phyloP scores from a whole-genome alignment of 2,888 invertebrate genomes.

The Acanthacorydalis orientalis region DNA sequence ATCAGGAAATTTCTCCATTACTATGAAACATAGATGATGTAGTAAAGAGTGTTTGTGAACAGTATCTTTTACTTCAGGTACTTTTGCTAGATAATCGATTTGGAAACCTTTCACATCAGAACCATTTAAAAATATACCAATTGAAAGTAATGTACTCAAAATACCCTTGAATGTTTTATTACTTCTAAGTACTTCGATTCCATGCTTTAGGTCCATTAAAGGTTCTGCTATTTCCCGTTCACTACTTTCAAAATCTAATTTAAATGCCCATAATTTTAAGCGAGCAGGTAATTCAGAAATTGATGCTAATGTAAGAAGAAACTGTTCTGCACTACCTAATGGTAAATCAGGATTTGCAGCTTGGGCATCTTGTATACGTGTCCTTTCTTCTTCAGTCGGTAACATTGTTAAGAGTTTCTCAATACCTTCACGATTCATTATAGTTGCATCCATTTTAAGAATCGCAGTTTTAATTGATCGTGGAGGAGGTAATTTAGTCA shows the following conservation, averaged over 20 bases:
- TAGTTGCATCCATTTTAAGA: conserved; percentile 97
- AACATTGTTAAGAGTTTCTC: conserved; percentile 96
- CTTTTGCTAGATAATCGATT: conserved; percentile 91
- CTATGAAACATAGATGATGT: conserved; percentile 94
- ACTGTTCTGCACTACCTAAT: conserved; percentile 93
- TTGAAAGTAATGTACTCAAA: conserved; percentile 79
- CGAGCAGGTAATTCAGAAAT: conserved; percentile 89
- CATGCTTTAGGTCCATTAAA: conserved; percentile 94
- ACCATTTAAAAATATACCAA: conserved; percentile 94
- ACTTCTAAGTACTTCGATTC: conserved; percentile 75
- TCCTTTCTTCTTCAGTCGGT: conserved; percentile 90
- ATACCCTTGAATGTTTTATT: conserved; percentile 93
- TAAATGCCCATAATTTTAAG: conserved; percentile 95
- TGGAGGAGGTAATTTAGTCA: conserved; percentile 96
- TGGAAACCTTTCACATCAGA: conserved; percentile 89
- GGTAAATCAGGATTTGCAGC: conserved; percentile 79
- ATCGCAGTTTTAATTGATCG: conserved; percentile 97
- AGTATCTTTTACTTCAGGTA: conserved; percentile 97
- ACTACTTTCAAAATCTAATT: conserved; percentile 92
- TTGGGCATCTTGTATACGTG: conserved; percentile 93
- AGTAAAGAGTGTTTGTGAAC: conserved; percentile 96
- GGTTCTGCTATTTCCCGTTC: conserved; percentile 99
- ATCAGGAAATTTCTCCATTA: conserved; percentile 90
- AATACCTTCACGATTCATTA: conserved; percentile 94
- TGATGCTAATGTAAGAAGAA: conserved; percentile 87